Evolutionary conservation across 2,888 invertebrate genomes (phyloP), one percentile per base, ranked within the genome.

Genomic region (Hyalella azteca): DNA sequence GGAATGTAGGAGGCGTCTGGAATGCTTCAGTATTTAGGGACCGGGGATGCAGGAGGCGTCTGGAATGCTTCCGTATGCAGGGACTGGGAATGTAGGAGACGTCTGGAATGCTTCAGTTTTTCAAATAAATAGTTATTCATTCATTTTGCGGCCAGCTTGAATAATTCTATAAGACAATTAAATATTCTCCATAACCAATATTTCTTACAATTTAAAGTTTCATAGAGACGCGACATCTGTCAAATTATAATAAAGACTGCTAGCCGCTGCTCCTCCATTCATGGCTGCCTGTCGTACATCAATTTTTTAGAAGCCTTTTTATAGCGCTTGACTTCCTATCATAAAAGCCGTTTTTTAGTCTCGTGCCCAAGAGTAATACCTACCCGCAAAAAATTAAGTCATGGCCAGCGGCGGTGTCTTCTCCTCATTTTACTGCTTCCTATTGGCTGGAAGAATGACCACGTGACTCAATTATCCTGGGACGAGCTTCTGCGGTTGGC

Each of bases 401-500:
- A 11, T 66, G 36, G 36, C 66, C 29, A 29, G 15, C 19, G 66
- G 66, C 66, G 36, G 36, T 66, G 66, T 66, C 66, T 29, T 66
- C 66, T 66, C 66, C 32, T 13, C 36, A 36, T 15, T 15, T 7
- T 5, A 39, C 22, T 15, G 11, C 36, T 36, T 19, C 36, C 66
- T 66, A 66, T 66, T 66, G 66, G 66, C 66, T 66, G 39, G 15
- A 7, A 1, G 13, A 29, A 39, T 7, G 29, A 39, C 66, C 66
- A 66, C 66, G 66, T 66, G 66, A 66, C 32, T n/a, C 36, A 66
- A 66, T 66, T 66, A 66, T 66, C 66, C 66, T 66, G 66, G 66
- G 29, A 66, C 36, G 66, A 39, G 66, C 66, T 32, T 36, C 29
- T 66, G 66, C 66, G 66, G 66, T 66, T 66, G 66, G 66, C 19